These are phyloP conservation scores for Chaetoderma sp. DNA, from an alignment of 2,888 invertebrate species.

Conservation along the genomic window DNA sequence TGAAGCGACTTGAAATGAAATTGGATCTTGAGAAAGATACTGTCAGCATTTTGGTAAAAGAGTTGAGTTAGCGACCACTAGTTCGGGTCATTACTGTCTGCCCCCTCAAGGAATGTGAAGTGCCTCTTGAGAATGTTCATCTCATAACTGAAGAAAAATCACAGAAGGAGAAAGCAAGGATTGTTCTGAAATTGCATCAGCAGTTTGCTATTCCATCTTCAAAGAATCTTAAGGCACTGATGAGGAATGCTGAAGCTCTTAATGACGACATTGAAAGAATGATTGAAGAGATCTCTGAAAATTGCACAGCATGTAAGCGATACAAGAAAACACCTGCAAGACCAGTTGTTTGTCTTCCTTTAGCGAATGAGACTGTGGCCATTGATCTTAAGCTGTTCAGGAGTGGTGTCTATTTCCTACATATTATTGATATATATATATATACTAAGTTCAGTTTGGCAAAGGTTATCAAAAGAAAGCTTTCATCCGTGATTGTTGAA, in stretches of 20 bases:
- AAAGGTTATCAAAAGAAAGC: constrained; percentile 1
- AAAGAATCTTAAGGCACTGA: constrained; percentile 23
- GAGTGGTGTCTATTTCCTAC: constrained; percentile 12
- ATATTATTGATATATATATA: constrained; percentile 9
- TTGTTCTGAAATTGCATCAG: constrained; percentile 32
- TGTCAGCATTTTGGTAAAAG: constrained; percentile 31
- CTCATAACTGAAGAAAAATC: constrained; percentile 4
- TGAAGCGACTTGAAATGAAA: constrained; percentile 32
- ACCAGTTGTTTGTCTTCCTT: constrained; percentile 12
- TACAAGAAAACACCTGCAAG: constrained; percentile 13
- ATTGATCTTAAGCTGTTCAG: constrained; percentile 33
- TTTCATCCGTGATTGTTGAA: neutral
- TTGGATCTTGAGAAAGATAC: constrained; percentile 37
- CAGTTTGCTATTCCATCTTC: constrained; percentile 40
- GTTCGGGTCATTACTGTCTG: constrained; percentile 1
- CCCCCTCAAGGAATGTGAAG: neutral
- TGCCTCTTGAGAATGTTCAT: no score
- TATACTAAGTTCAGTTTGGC: constrained; percentile 8
- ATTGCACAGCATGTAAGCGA: constrained; percentile 21
- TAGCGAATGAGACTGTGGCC: constrained; percentile 32
- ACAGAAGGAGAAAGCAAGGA: constrained; percentile 2
- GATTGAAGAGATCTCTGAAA: constrained; percentile 18
- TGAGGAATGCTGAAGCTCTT: constrained; percentile 29
- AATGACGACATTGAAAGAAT: constrained; percentile 10
- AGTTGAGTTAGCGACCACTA: constrained; percentile 6